Evolutionary conservation across 2,113 vertebrate genomes (phyloP), one percentile per base, ranked within the genome.

Genomic region (Nyctereutes procyonoides): DNA sequence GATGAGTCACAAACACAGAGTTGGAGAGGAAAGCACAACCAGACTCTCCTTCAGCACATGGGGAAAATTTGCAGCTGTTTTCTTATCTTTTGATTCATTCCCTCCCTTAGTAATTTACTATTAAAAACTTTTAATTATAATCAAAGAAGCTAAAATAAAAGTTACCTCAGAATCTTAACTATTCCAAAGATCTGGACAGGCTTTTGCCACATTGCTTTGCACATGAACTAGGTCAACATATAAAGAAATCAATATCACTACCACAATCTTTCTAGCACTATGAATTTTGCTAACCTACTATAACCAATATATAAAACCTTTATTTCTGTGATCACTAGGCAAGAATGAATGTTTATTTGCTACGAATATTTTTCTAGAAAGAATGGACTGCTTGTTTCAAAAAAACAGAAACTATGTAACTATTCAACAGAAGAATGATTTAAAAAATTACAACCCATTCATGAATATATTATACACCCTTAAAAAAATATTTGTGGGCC

Each of bases 121-220:
- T 76, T 85, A 73, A 91, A 96, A 63, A 10, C 69, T 74, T 90
- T 71, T 69, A 96, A 95, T 83, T 96, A 82, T 1, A 94, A 81
- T 76, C 14, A 88, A 97, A 51, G 69, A 97, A 94, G 58, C 35
- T 67, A 95, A 81, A 96, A 95, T 94, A 65, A 90, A 96, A 96
- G 22, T 81, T 81, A 92, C 16, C 74, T 88, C 73, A 60, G 28
- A 91, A 85, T 93, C 60, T 56, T 77, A 71, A 71, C 11, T 74
- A 56, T 30, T 82, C 55, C 26, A 83, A 73, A 60, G 24, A 82
- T 76, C 22, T 73, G 55, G 13, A 90, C 9, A 63, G 35, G 11
- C 62, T 87, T 63, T 84, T 43, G 24, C 35, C 60, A 82, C 20
- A 9, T 0, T 83, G n/a, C 73, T 90, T 82, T 69, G 56, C 38